Evolutionary conservation across 2,113 vertebrate species (phyloP).

Genomic region (Paratilapia polleni): DNA sequence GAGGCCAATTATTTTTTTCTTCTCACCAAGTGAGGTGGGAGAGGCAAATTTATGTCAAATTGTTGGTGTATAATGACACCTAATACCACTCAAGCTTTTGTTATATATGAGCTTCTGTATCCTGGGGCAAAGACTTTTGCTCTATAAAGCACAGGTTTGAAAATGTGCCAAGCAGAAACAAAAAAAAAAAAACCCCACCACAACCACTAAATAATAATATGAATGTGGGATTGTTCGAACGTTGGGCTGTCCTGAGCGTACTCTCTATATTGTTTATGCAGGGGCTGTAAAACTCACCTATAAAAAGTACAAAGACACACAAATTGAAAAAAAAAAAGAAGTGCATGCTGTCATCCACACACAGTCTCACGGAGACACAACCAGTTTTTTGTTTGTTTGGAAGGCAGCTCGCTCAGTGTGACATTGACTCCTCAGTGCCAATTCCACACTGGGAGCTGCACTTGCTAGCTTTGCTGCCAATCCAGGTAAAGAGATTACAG

Average conservation of each 20-base stretch:
- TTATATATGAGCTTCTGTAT: constrained; percentile 52
- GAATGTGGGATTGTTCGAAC: constrained; percentile 15
- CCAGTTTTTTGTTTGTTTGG: constrained; percentile 64
- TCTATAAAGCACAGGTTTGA: constrained; percentile 20
- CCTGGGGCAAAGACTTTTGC: constrained; percentile 38
- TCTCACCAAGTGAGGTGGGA: constrained; percentile 46
- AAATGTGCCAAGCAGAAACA: constrained; percentile 10
- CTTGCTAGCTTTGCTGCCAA: constrained; percentile 77
- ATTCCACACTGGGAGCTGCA: constrained; percentile 76
- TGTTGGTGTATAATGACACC: constrained; percentile 67
- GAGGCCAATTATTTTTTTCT: constrained; percentile 72
- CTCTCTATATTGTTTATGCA: constrained; percentile 12
- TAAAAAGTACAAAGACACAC: constrained; percentile 52
- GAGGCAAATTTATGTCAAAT: constrained; percentile 69
- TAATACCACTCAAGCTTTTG: constrained; percentile 60
- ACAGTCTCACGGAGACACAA: constrained; percentile 53
- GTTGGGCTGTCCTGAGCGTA: constrained; percentile 9
- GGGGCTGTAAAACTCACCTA: constrained; percentile 35
- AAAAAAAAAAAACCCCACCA: constrained; percentile 12
- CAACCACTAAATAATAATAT: constrained; percentile 43
- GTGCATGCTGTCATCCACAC: constrained; percentile 47
- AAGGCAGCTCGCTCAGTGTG: constrained; percentile 71
- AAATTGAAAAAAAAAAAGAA: constrained; percentile 30
- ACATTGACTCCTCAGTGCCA: constrained; percentile 79
- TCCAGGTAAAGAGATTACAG: constrained; percentile 87